These are phyloP conservation scores for Oryzias sinensis DNA, from an alignment of 2,797 vertebrate species.

Conservation along the genomic window DNA sequence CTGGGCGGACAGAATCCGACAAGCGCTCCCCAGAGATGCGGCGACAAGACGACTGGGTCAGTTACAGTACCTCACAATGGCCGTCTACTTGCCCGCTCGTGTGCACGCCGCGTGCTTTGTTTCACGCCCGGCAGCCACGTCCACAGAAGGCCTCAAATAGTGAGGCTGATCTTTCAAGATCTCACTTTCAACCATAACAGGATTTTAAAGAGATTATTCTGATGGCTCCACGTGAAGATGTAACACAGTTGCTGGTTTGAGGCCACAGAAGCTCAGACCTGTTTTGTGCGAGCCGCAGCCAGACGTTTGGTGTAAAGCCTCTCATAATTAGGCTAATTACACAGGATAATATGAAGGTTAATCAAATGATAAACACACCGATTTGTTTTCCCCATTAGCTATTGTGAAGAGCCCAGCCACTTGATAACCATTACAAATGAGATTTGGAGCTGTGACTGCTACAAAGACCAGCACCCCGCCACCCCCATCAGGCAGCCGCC, in stretches of 20 bases:
- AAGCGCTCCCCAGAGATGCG: conserved; percentile 15
- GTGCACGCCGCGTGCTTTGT: conserved; percentile 25
- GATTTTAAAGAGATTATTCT: conserved; percentile 4
- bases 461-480: conserved; percentile 56
- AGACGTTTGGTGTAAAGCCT: conserved; percentile 46
- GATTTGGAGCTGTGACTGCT: conserved; percentile 73
- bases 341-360: conserved; percentile 71
- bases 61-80: conserved; percentile 44
- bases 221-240: no score
- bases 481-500: conserved; percentile 25
- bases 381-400: conserved; percentile 79
- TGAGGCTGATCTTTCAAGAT: neutral
- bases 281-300: conserved; percentile 32
- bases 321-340: conserved; percentile 74
- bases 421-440: conserved; percentile 77
- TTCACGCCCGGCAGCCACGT: conserved; percentile 28
- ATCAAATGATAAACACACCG: conserved; percentile 71
- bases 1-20: conserved; percentile 8
- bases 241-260: conserved; percentile 16
- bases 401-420: conserved; percentile 67
- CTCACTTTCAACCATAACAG: conserved; percentile 12
- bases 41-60: conserved; percentile 44
- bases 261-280: conserved; percentile 26
- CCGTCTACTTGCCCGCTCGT: conserved; percentile 26
- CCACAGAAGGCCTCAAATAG: neutral